phyloP scores from a whole-genome alignment of 2,797 vertebrate species.

The Mustela erminea region DNA sequence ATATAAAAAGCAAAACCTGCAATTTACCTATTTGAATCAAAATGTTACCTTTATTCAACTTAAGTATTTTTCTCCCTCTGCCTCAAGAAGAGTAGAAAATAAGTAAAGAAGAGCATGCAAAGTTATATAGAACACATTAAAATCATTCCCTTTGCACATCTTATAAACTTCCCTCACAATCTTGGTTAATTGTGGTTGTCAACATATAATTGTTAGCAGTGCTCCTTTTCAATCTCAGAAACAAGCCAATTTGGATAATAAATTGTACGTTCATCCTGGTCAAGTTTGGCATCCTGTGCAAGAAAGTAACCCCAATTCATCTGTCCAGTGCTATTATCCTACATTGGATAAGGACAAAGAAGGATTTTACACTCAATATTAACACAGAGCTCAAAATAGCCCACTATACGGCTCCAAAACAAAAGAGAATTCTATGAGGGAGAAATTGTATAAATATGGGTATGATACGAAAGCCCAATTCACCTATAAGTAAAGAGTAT shows the following conservation, averaged over 20 bases:
- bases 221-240: constrained; percentile 13
- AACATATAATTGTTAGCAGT: neutral
- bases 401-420: neutral
- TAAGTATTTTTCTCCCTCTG: constrained; percentile 46
- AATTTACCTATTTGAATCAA: constrained; percentile 72
- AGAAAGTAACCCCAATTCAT: neutral
- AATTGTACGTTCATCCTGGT: neutral
- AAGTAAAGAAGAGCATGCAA: constrained; percentile 19
- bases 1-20: constrained; percentile 65
- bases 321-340: neutral
- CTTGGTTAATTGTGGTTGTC: neutral
- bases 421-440: neutral
- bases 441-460: neutral
- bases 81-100: neutral
- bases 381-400: neutral
- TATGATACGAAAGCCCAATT: neutral
- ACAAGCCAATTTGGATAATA: neutral
- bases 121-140: neutral
- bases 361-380: neutral
- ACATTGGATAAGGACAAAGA: neutral
- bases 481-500: neutral
- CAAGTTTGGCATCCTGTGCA: neutral
- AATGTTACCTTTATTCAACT: constrained; percentile 62
- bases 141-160: neutral
- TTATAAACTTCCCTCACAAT: neutral